These are phyloP conservation scores for Micoletzkya japonica DNA, from an alignment of 2,888 invertebrate species.

Conservation along the genomic window DNA sequence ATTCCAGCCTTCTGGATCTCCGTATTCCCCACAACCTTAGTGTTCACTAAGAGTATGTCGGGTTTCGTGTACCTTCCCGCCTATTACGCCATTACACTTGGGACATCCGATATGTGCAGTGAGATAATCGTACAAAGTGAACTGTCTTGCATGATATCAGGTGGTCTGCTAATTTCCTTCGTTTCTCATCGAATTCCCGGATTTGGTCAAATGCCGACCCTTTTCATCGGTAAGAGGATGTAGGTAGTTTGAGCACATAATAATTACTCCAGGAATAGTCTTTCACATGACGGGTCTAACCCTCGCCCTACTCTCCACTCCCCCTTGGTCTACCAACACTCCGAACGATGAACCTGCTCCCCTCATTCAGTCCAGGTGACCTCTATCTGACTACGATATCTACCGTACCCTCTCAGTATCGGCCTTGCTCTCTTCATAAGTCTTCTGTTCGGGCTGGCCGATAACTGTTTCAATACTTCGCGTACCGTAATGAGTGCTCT, in stretches of 20 bases:
- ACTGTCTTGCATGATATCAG: slow-evolving; percentile 27
- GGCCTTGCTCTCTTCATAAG: slow-evolving; percentile 33
- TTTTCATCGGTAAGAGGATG: slow-evolving; percentile 33
- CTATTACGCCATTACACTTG: slow-evolving; percentile 35
- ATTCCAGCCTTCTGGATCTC: slow-evolving; percentile 27
- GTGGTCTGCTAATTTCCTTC: slow-evolving; percentile 28
- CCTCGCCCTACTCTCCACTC: not conserved
- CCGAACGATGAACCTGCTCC: not conserved
- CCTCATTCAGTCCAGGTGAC: not conserved
- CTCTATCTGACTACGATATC: not conserved
- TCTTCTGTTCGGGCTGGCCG: slow-evolving; percentile 37
- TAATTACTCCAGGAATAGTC: not conserved
- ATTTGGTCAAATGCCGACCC: slow-evolving; percentile 41
- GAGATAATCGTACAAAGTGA: not conserved
- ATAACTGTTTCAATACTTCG: slow-evolving; percentile 36
- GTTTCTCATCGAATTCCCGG: slow-evolving; percentile 35
- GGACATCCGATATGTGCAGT: slow-evolving; percentile 33
- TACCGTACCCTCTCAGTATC: slow-evolving; percentile 28
- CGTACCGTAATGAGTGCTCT: slow-evolving; percentile 28
- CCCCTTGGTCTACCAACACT: not conserved
- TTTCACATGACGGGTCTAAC: not conserved
- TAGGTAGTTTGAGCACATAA: not conserved
- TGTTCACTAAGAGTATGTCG: slow-evolving; percentile 35
- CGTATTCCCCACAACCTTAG: slow-evolving; percentile 40
- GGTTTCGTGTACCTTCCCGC: slow-evolving; percentile 35